A percentile compares a stretch with the other conserved stretches of the same genome.
Evolutionary conservation across 64 coral and sea anemone genomes (phyloP).

Genomic region (Porites lutea): DNA sequence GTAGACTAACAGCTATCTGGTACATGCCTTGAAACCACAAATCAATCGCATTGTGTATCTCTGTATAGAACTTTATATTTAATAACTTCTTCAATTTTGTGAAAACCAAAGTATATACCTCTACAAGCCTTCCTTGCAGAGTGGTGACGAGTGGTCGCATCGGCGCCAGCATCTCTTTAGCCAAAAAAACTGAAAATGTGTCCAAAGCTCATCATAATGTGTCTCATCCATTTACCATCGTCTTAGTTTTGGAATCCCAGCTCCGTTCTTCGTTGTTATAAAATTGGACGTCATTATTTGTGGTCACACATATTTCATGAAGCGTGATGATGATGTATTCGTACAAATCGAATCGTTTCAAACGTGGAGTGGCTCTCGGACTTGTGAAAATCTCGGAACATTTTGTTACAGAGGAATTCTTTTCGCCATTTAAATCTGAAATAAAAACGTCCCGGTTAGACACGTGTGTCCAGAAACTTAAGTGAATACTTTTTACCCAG

Average conservation of each 20-base stretch:
- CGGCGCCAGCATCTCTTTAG: slow-evolving; percentile 74
- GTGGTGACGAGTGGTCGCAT: background rate
- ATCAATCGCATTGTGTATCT: slow-evolving; percentile 46
- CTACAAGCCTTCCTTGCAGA: slow-evolving; percentile 64
- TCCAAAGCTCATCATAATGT: slow-evolving; percentile 42
- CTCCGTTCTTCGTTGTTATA: slow-evolving; percentile 31
- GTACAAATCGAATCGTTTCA: background rate
- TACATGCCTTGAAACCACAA: slow-evolving; percentile 57
- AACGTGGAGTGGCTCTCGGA: slow-evolving; percentile 1
- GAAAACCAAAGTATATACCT: slow-evolving; percentile 69
- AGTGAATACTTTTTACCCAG: too few relatives aligned
- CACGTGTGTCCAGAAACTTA: too few relatives aligned
- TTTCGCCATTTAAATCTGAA: too few relatives aligned
- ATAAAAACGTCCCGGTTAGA: too few relatives aligned
- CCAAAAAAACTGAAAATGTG: slow-evolving; percentile 56
- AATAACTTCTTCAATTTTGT: slow-evolving; percentile 67
- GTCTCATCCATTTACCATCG: slow-evolving; percentile 6
- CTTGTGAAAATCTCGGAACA: too few relatives aligned
- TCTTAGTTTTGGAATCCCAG: slow-evolving; percentile 37
- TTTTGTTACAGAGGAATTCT: too few relatives aligned
- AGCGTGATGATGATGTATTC: background rate
- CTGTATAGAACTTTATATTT: slow-evolving; percentile 18
- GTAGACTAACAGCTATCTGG: slow-evolving; percentile 39
- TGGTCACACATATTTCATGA: slow-evolving; percentile 13
- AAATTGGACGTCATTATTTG: slow-evolving; percentile 1